Evolutionary conservation across 92 coral and sea anemone species (phyloP), one percentile per base, ranked within the genome.

Genomic region (Virgularia gustaviana): DNA sequence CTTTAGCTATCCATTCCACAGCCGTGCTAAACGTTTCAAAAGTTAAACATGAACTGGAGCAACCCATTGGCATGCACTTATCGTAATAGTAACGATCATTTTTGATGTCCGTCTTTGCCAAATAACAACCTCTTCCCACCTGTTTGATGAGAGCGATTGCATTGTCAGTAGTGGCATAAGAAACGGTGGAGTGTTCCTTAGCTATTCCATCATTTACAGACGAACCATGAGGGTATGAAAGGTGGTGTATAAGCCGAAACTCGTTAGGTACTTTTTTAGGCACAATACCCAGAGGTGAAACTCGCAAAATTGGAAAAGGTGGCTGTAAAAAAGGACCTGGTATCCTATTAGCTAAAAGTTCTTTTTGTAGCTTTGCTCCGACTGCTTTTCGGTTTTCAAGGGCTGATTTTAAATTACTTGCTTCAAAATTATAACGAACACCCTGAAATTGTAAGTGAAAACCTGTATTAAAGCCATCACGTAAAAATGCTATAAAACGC

Each of bases 201-300:
- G 83, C 24, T 24, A 78, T 78, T 6, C 83, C 75, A 77, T 77
- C 81, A 67, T 77, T 79, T 16, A 79, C 71, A 23, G 84, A 79
- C 10, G n/a, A 9, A 19, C 81, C 75, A 38, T n/a, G n/a, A n/a
- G n/a, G n/a, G n/a, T n/a, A n/a, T n/a, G n/a, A n/a, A n/a, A n/a
- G n/a, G n/a, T n/a, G 84, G 43, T 79, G 84, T 0, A 79, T 79
- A 32, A 76, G 9, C 31, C 82, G 61, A 32, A 54, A 54, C 2
- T 72, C 67, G 29, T 67, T 67, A 27, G 70, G 70, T 35, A 36
- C 57, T 56, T 72, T 72, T 55, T 72, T 72, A 16, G 78, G 78
- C 13, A 72, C 71, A 30, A 62, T 9, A 75, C 75, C 61, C 4
- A 62, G 27, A 6, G 76, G 74, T 24, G 74, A 63, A 9, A 41